Percentiles rank a stretch among this genome's conserved stretches.
phyloP scores from a whole-genome alignment of 2,888 invertebrate species.

The Esperia sulphurella region DNA sequence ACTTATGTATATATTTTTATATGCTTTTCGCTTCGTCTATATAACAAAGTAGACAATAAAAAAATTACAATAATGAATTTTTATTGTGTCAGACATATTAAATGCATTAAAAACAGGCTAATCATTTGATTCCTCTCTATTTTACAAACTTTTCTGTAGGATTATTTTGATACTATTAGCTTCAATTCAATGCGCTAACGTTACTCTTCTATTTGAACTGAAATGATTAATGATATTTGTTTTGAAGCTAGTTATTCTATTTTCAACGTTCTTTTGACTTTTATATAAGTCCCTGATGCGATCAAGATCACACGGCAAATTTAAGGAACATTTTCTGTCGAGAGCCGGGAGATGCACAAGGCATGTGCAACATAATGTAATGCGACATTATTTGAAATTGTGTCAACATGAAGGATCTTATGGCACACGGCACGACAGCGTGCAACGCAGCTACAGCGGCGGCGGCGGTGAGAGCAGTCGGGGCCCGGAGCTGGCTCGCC shows the following conservation, averaged over 20 bases:
- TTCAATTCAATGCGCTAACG: constrained; percentile 19
- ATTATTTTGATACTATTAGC: constrained; percentile 10
- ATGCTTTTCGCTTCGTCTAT: no score
- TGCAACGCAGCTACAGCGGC: constrained; percentile 37
- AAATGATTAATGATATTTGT: constrained; percentile 29
- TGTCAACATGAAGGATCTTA: constrained; percentile 63
- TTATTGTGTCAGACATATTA: neutral
- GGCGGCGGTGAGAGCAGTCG: constrained; percentile 49
- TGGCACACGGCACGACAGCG: constrained; percentile 25
- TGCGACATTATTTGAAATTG: constrained; percentile 70
- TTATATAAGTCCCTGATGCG: no score
- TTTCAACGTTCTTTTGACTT: neutral
- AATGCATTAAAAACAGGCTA: constrained; percentile 6
- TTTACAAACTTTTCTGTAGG: neutral
- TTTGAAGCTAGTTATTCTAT: neutral
- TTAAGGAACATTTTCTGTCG: neutral
- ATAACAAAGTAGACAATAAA: no score
- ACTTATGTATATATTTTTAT: no score
- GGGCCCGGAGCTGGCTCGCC: constrained; percentile 43
- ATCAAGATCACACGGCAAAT: neutral
- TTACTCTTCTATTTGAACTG: constrained; percentile 23
- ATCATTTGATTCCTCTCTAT: neutral
- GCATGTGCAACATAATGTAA: constrained; percentile 37
- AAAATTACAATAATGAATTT: neutral
- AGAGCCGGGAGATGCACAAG: neutral